Evolutionary conservation across 2,113 vertebrate genomes (phyloP), one percentile per base, ranked within the genome.

Genomic region (Otocyon megalotis): DNA sequence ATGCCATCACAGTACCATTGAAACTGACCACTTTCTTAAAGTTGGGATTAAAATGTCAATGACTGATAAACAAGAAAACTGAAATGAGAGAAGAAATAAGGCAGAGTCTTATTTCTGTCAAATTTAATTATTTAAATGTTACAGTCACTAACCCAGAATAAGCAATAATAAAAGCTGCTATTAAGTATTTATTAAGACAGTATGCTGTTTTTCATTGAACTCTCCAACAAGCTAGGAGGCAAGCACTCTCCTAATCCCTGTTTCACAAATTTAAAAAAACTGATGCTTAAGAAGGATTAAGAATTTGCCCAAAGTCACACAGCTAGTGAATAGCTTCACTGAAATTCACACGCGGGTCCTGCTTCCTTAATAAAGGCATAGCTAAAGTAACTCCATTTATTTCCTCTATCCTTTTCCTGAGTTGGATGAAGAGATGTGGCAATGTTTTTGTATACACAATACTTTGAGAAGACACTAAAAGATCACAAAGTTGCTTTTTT

Each of bases 11-110:
- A 77, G 9, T 77, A 77, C 43, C 62, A 63, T 12, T 30, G 14
- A 92, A 48, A 30, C 24, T 8, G 85, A 60, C 28, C 35, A 83
- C 19, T 74, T 95, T 96, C 84, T 79, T 77, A 93, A 95, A 89
- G 50, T 37, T 90, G 48, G 28, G n/a, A 8, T 76, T 97, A 92
- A 97, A 93, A 90, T 90, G 54, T 71, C 30, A 94, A 32, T 4
- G 28, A 76, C 19, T 77, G 30, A 95, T 63, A 93, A 90, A 82
- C 15, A 60, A 95, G 37, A 81, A 89, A 94, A 54, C 72, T 90
- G 26, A 85, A 20, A 67, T 53, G 35, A 81, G 2, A 71, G 13
- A 87, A 96, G 13, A 60, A 97, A 90, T 58, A 87, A 90, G 22
- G 86, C 56, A 67, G 37, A 67, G 32, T 93, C 65, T 88, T 79